Base-by-base conservation (phyloP, 1,140 invertebrate species). In the Berghia stephanieae region DNA sequence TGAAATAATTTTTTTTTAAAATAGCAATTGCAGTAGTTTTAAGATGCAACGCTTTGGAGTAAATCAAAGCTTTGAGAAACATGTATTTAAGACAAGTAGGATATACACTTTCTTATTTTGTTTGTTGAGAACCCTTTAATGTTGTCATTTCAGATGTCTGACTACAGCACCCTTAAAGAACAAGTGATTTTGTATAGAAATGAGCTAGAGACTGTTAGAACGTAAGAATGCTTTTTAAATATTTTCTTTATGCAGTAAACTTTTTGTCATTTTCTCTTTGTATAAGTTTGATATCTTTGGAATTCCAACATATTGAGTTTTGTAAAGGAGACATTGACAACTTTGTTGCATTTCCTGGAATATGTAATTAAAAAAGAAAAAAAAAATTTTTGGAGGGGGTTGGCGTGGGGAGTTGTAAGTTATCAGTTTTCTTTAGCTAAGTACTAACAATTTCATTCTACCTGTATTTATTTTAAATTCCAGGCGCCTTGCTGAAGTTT, bases 141-240 rank as follows among this genome's bases (percentile, higher is more conserved):
- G 42, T 24, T 57, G 76, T 72, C 57, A 70, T 78, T 79, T 31
- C 79, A 88, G 87, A 88, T 88, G 87, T 77, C 81, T 66, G 87
- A 88, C 63, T 88, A 88, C 78, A 83, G 80, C 46, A 79, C 81
- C 13, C 31, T 87, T 18, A 88, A 86, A 70, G 86, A 88, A 78
- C 84, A 87, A 73, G 85, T 83, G 78, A 83, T 83, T 75, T 79
- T 84, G n/a, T 79, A 81, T 49, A 85, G 82, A 68, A 86, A 80
- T 78, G 86, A 88, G 76, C 55, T 88, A 49, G 87, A 88, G 55
- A 87, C 86, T 34, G 34, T 86, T 1, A 82, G 84, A 83, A 86
- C 81, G 85, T 88, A 79, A 81, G 85, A 82, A 60, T 60, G 31
- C 60, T 24, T 24, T 24, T 73, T 16, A 52, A 8, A 57, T 27